A percentile compares a stretch with the other conserved stretches of the same genome.
Conservation (phyloP, 2,888 invertebrate genomes). For the Drosophila helvetica region DNA sequence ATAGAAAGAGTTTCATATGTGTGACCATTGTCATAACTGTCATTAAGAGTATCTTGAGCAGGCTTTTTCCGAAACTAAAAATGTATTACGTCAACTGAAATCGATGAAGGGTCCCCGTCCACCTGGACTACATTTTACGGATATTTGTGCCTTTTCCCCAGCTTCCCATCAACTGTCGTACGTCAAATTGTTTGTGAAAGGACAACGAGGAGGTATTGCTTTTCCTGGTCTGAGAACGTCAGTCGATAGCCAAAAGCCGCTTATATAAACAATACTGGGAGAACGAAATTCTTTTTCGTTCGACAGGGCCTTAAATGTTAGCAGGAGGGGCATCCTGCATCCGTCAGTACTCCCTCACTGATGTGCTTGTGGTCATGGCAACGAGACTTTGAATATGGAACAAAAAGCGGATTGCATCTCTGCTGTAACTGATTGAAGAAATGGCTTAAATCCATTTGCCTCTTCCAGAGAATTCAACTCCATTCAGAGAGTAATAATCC, state of each 20-base stretch:
- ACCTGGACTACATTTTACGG: background rate
- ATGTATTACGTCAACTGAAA: background rate
- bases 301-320: conserved; percentile 59
- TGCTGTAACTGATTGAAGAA: background rate
- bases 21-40: too few relatives aligned
- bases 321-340: conserved; percentile 1
- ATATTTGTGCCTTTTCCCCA: conserved; percentile 48
- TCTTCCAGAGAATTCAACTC: background rate
- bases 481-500: background rate
- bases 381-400: background rate
- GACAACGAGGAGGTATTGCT: background rate
- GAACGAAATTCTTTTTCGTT: conserved; percentile 52
- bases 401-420: background rate
- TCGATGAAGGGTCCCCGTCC: conserved; percentile 6
- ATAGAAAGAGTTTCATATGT: too few relatives aligned
- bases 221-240: conserved; percentile 48
- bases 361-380: conserved; percentile 1
- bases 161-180: conserved; percentile 17
- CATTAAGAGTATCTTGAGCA: background rate
- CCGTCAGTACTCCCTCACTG: conserved; percentile 7
- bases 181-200: conserved; percentile 49
- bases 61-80: background rate
- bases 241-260: conserved; percentile 72
- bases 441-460: background rate
- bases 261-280: conserved; percentile 58